phyloP scores from a whole-genome alignment of 2,113 vertebrate genomes.

The Oryzias curvinotus region DNA sequence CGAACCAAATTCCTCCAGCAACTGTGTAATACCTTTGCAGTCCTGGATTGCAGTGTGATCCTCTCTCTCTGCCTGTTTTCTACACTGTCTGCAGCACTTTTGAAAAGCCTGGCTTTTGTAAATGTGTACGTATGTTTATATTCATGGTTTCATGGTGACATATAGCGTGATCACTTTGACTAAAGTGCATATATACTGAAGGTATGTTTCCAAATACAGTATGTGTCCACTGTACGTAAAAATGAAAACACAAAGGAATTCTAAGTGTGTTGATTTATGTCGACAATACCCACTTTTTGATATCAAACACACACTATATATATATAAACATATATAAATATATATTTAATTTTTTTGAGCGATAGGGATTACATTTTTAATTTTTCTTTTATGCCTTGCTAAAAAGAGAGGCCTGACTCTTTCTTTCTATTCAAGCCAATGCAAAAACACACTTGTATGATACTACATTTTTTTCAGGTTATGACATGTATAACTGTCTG shows the following conservation, averaged over 20 bases:
- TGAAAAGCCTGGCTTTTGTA: conserved; percentile 75
- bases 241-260: conserved; percentile 34
- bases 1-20: conserved; percentile 91
- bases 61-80: conserved; percentile 72
- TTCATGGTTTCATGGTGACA: conserved; percentile 65
- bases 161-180: conserved; percentile 56
- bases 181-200: conserved; percentile 54
- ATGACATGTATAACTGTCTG: conserved; percentile 43
- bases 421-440: conserved; percentile 55
- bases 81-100: conserved; percentile 79
- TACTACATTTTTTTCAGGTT: conserved; percentile 36
- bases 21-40: conserved; percentile 83
- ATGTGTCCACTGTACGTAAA: conserved; percentile 62
- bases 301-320: conserved; percentile 20
- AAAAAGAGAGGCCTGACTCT: conserved; percentile 27
- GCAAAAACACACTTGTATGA: conserved; percentile 65
- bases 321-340: not conserved
- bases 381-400: conserved; percentile 25
- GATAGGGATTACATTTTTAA: conserved; percentile 33
- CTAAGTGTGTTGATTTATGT: conserved; percentile 45
- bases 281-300: conserved; percentile 30
- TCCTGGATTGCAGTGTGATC: conserved; percentile 68
- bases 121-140: conserved; percentile 76
- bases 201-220: conserved; percentile 59
- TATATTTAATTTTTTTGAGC: conserved; percentile 40